These are phyloP conservation scores for Regulus satrapa DNA, from an alignment of 2,113 vertebrate genomes.

Conservation along the genomic window DNA sequence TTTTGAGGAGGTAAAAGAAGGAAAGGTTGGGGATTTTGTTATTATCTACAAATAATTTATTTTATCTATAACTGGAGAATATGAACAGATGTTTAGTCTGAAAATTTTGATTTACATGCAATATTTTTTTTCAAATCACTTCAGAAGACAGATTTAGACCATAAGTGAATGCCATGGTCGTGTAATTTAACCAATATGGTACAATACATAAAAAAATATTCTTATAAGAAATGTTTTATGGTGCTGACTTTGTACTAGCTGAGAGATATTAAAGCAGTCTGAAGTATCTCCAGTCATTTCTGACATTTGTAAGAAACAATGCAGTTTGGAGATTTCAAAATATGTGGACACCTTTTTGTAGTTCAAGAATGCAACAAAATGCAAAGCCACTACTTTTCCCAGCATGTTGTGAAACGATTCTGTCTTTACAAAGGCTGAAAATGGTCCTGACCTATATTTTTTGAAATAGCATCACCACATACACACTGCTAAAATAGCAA, in stretches of 20 bases:
- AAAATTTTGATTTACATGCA: not conserved
- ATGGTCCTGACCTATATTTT: constrained; percentile 50
- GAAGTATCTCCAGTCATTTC: not conserved
- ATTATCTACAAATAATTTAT: not conserved
- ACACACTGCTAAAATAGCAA: constrained; percentile 11
- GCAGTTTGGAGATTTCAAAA: not conserved
- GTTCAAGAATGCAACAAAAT: not conserved
- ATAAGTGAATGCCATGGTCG: not conserved
- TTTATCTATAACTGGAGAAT: not conserved
- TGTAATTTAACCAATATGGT: not conserved
- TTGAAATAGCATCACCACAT: not conserved
- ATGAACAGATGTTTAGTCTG: not conserved
- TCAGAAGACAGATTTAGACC: not conserved
- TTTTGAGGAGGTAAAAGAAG: not conserved
- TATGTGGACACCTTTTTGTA: not conserved
- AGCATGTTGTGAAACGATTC: not conserved
- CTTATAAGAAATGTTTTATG: not conserved
- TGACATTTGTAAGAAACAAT: not conserved
- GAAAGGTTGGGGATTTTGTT: not conserved
- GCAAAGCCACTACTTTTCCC: not conserved
- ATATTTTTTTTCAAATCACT: too few relatives aligned
- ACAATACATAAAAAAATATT: not conserved
- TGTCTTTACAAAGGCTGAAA: not conserved
- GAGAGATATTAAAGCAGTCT: not conserved
- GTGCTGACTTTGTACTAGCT: not conserved